Evolutionary conservation across 2,113 vertebrate species (phyloP).

Genomic region (Craseonycteris thonglongyai): DNA sequence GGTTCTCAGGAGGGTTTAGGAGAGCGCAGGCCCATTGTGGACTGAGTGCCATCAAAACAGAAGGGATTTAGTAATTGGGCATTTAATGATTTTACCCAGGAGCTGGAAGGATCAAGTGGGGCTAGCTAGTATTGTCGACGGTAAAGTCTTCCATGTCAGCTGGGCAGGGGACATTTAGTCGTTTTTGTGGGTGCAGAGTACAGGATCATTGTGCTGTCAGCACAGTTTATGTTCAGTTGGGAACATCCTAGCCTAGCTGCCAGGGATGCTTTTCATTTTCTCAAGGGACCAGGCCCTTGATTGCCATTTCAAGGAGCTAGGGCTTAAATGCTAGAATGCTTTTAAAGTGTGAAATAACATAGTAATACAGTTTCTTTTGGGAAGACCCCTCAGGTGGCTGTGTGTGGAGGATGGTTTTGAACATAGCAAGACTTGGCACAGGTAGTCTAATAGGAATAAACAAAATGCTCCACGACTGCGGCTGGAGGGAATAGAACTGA

Average conservation of each 20-base stretch:
- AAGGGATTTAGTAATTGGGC: background rate
- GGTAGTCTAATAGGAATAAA: background rate
- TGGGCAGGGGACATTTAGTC: background rate
- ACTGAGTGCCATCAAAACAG: background rate
- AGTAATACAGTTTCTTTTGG: background rate
- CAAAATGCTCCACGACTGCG: background rate
- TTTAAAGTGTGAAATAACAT: background rate
- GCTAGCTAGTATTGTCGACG: too few species aligned
- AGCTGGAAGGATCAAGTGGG: background rate
- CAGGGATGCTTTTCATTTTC: background rate
- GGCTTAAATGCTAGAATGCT: background rate
- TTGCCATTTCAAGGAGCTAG: background rate
- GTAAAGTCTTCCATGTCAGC: background rate
- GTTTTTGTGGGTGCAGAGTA: background rate
- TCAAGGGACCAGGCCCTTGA: background rate
- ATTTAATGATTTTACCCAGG: background rate
- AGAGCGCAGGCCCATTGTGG: background rate
- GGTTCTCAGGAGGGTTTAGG: background rate
- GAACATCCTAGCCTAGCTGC: background rate
- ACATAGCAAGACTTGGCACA: background rate
- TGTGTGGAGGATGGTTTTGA: background rate
- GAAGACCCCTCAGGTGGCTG: background rate
- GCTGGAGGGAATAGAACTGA: background rate
- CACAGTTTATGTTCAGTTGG: background rate
- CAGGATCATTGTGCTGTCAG: background rate